phyloP scores from a whole-genome alignment of 2,888 invertebrate genomes.

The Brachyptera risi region DNA sequence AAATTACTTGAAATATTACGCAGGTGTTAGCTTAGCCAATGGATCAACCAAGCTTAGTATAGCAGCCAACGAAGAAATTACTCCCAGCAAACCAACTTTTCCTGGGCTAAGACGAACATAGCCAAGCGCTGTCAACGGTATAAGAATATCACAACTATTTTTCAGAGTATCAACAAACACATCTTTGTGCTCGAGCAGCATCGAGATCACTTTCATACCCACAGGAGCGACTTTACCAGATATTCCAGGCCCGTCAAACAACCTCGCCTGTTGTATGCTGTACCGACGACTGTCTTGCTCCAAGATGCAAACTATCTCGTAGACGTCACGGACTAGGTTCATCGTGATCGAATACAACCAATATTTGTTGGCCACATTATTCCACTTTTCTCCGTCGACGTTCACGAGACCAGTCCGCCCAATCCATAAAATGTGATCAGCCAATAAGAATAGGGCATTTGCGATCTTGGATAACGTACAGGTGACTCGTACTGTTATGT shows the following conservation, averaged over 20 bases:
- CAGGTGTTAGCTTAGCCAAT: constrained; percentile 67
- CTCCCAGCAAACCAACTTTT: constrained; percentile 71
- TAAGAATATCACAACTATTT: constrained; percentile 81
- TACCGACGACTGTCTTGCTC: constrained; percentile 42
- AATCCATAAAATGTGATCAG: constrained; percentile 85
- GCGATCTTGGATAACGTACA: constrained; percentile 75
- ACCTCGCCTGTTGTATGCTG: background rate
- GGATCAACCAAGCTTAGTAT: constrained; percentile 72
- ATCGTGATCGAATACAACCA: constrained; percentile 81
- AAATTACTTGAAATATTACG: no score
- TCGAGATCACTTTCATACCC: constrained; percentile 34
- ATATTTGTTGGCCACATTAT: constrained; percentile 67
- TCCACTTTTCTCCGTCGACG: constrained; percentile 74
- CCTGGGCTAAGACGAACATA: constrained; percentile 73
- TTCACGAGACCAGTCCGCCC: constrained; percentile 60
- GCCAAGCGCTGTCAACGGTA: constrained; percentile 78
- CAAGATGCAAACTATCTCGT: constrained; percentile 68
- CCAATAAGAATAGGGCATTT: constrained; percentile 71
- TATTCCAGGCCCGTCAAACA: background rate
- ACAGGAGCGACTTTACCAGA: constrained; percentile 22
- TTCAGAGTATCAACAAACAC: constrained; percentile 78
- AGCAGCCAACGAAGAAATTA: constrained; percentile 76
- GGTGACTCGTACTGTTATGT: constrained; percentile 64
- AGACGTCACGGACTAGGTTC: constrained; percentile 76
- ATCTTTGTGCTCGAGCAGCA: constrained; percentile 53